Percentiles rank a stretch among this genome's conserved stretches.
These are phyloP conservation scores for Halictus rubicundus DNA, from an alignment of 1,140 invertebrate species.

Conservation along the genomic window DNA sequence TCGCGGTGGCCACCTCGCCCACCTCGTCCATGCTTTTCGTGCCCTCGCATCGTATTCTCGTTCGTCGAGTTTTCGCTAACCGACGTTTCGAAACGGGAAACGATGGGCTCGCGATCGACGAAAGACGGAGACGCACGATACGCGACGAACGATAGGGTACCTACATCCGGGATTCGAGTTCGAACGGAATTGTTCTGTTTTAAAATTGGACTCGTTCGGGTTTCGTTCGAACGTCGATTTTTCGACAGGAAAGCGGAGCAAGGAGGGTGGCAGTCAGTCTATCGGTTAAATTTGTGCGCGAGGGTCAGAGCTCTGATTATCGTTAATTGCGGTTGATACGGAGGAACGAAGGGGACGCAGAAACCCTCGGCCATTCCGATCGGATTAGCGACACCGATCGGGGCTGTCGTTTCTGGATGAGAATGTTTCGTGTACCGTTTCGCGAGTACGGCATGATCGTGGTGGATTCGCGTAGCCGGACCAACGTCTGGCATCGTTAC, in stretches of 20 bases:
- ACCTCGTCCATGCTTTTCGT: constrained; percentile 42
- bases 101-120: no score
- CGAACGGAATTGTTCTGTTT: background rate
- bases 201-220: background rate
- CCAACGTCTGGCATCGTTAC: background rate
- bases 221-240: constrained; percentile 31
- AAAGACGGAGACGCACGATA: no score
- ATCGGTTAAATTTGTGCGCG: constrained; percentile 23
- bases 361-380: constrained; percentile 61
- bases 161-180: no score
- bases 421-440: background rate
- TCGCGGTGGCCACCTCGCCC: constrained; percentile 42
- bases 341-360: constrained; percentile 36
- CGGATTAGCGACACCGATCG: constrained; percentile 63
- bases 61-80: background rate
- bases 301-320: constrained; percentile 59
- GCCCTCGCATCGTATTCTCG: constrained; percentile 18
- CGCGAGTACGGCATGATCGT: no score
- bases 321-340: constrained; percentile 59
- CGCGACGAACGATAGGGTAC: no score
- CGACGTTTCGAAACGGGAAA: no score
- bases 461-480: background rate
- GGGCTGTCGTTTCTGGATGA: constrained; percentile 1
- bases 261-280: background rate
- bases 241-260: constrained; percentile 1